Conservation (phyloP, 2,888 invertebrate species). For the Oscheius myriophilus region DNA sequence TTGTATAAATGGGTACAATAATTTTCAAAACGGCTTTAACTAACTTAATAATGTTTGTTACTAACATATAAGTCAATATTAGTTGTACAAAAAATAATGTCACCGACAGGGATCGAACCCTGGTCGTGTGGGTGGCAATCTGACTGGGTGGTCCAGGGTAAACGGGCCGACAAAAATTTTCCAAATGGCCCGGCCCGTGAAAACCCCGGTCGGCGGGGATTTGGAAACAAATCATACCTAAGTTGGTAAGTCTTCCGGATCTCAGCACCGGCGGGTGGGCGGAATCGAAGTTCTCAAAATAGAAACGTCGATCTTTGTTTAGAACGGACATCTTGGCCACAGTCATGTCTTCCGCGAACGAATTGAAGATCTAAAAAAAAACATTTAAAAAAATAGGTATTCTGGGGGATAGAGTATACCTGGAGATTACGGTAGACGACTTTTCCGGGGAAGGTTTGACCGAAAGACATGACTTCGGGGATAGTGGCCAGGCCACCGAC, state of each 20-base stretch:
- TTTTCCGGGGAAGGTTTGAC: constrained; percentile 52
- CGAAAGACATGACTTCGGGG: constrained; percentile 75
- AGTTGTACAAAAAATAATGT: too few species aligned
- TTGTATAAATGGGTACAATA: too few species aligned
- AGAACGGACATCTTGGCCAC: constrained; percentile 79
- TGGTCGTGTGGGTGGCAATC: too few species aligned
- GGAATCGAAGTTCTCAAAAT: constrained; percentile 72
- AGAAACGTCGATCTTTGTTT: constrained; percentile 78
- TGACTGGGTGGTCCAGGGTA: too few species aligned
- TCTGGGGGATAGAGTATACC: too few species aligned
- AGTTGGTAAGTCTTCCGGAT: constrained; percentile 66
- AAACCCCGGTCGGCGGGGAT: too few species aligned
- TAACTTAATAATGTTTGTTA: too few species aligned
- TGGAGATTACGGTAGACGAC: constrained; percentile 51
- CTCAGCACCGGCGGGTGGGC: constrained; percentile 61
- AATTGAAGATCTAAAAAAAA: constrained; percentile 76
- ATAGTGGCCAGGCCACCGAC: constrained; percentile 79
- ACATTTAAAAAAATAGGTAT: neutral
- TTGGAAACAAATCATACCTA: constrained; percentile 76
- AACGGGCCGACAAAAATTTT: too few species aligned
- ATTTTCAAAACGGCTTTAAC: too few species aligned
- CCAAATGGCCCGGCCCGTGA: too few species aligned
- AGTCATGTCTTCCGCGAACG: constrained; percentile 77
- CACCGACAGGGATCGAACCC: too few species aligned
- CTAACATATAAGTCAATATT: too few species aligned